Base-by-base conservation (phyloP, 2,888 invertebrate genomes). In the Diplolepis rosae region DNA sequence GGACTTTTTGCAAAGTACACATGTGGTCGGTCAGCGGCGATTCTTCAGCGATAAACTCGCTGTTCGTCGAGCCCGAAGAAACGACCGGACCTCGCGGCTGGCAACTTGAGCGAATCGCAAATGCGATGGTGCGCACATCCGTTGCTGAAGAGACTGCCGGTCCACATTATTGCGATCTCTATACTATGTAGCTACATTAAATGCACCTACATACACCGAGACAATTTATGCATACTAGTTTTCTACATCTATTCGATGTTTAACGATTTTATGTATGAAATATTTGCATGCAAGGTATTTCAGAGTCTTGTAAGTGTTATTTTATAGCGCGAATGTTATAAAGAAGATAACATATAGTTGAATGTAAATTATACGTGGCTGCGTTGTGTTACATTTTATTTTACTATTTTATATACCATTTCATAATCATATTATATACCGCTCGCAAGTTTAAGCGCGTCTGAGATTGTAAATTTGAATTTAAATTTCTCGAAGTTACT, bases 61-160 rank as follows among this genome's bases (percentile, higher is more conserved):
- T 78, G 78, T 79, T 77, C 77, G 74, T 71, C 75, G 68, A 42
- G 68, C 65, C 1, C 52, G 52, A 28, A 52, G 54, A 35, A 35
- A 45, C 45, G 18, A 50, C 76, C 71, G 82, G 80, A 82, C 80
- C 80, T 80, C 80, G 80, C 77, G 76, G 77, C 75, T 77, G 75
- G 75, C 81, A 83, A 86, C 82, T 86, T 86, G 82, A 86, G 83
- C 86, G 83, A 84, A 86, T 85, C 86, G 86, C 79, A 75, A 84
- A 83, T 85, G 86, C 87, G 85, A 87, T 87, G 87, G 85, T 80
- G 84, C 87, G 84, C 82, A 84, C 84, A 87, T 87, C 87, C 87
- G 86, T 77, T 77, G 79, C 77, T 75, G 66, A 66, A 65, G 68
- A 66, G 51, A 65, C 69, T 68, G 67, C 67, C 68, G 65, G 69